Percentiles rank a stretch among this genome's conserved stretches.
Conservation (phyloP, 2,113 vertebrate species). For the human (Homo sapiens) region DNA sequence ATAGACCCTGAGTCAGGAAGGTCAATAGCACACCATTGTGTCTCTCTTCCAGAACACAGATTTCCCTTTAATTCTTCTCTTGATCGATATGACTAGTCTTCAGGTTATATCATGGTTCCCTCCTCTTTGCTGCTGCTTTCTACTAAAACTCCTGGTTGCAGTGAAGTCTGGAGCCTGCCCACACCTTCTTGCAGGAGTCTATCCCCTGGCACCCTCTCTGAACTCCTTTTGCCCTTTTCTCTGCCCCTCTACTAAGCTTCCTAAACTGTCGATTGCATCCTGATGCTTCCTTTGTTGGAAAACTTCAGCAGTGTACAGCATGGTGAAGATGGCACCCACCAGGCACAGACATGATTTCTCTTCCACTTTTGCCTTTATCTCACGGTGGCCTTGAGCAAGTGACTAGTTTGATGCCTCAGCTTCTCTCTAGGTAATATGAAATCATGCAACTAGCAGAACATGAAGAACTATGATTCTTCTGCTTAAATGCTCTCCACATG, state of each 20-base stretch:
- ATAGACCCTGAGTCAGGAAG: neutral
- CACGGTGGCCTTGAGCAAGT: neutral
- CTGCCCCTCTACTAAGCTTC: neutral
- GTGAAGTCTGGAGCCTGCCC: neutral
- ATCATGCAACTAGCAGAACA: neutral
- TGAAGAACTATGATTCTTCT: neutral
- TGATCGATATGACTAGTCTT: neutral
- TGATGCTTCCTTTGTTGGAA: neutral
- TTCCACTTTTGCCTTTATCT: neutral
- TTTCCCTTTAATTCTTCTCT: neutral
- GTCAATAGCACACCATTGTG: accelerated
- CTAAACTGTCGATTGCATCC: neutral
- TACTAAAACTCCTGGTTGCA: neutral
- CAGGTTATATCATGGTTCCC: neutral
- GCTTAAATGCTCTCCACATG: neutral
- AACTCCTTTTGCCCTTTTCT: accelerated
- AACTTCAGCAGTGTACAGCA: neutral
- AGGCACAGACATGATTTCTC: neutral
- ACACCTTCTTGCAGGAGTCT: neutral
- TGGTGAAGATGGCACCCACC: too few species aligned
- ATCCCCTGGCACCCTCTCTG: neutral
- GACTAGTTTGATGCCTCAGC: neutral
- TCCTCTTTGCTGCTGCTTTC: neutral
- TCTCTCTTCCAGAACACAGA: neutral
- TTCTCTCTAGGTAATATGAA: neutral